Conservation (phyloP, 2,113 vertebrate species). For the Corythornis cristatus region DNA sequence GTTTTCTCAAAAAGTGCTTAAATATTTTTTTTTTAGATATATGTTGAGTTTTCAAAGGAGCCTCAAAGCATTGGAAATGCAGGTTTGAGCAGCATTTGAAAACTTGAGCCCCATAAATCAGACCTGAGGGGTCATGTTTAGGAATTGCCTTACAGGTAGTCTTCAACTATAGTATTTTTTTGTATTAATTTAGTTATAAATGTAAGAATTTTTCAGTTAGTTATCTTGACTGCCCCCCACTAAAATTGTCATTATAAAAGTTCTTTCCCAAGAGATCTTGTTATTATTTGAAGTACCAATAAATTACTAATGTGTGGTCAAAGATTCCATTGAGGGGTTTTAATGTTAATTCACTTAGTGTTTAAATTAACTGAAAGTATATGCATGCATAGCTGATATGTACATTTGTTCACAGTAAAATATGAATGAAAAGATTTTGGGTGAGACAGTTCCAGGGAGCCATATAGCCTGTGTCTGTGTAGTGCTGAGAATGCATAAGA, state of each 20-base stretch:
- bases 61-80: background rate
- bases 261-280: background rate
- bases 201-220: background rate
- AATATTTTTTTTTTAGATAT: background rate
- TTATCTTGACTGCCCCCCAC: background rate
- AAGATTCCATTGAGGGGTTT: background rate
- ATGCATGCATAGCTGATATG: slow-evolving; percentile 34
- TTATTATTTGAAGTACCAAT: background rate
- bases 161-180: background rate
- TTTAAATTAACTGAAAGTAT: slow-evolving; percentile 51
- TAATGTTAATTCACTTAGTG: background rate
- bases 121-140: background rate
- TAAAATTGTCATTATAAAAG: background rate
- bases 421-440: slow-evolving; percentile 47
- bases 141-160: background rate
- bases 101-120: background rate
- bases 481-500: background rate
- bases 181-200: background rate
- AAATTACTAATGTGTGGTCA: background rate
- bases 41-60: background rate
- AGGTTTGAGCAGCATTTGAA: background rate
- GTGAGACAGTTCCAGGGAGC: slow-evolving; percentile 1
- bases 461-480: background rate
- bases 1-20: background rate
- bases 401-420: slow-evolving; percentile 16